Base-by-base conservation (phyloP, 2,888 invertebrate genomes). In the Pyrrhopygopsis socrates region DNA sequence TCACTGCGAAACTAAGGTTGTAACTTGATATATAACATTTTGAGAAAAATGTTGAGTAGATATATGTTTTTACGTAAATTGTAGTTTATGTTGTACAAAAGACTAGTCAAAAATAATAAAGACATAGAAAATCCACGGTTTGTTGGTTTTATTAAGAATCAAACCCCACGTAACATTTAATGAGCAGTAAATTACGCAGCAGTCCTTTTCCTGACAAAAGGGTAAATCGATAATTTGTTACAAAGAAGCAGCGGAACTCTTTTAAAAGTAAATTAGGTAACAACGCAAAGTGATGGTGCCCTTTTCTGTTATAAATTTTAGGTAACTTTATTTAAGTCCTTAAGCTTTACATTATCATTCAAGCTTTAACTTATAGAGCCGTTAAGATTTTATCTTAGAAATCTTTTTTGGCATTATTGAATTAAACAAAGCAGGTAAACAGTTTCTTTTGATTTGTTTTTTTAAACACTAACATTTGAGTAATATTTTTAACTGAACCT, bases 1-100 rank as follows among this genome's bases (percentile, higher is more conserved):
- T 96, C 95, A 96, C 95, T 96, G 96, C 96, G 97, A 96, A 97
- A 97, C 97, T 97, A 97, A 96, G 98, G 98, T 98, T 98, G 98
- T 98, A 97, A 97, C 96, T 97, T 95, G 96, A 97, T 97, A 97
- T 97, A 97, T 96, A 97, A 97, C 95, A 94, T 96, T 96, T 96
- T 96, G 95, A 96, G 92, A 93, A 96, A 96, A 96, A 96, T 96
- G 95, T 96, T 97, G 96, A 96, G 97, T 97, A 95, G 94, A 88
- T 95, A 96, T 97, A 97, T 97, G 97, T 98, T 98, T 98, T 97
- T 97, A 98, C 97, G 97, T 97, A 97, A 97, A 95, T 95, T 92
- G 97, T 97, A 97, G 97, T 96, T 95, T 96, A 97, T 96, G 95
- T 95, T 97, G 97, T 98, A 98, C 97, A 97, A 97, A 97, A 95